Evolutionary conservation across 2,888 invertebrate genomes (phyloP).

Genomic region (Ochropacha duplaris): DNA sequence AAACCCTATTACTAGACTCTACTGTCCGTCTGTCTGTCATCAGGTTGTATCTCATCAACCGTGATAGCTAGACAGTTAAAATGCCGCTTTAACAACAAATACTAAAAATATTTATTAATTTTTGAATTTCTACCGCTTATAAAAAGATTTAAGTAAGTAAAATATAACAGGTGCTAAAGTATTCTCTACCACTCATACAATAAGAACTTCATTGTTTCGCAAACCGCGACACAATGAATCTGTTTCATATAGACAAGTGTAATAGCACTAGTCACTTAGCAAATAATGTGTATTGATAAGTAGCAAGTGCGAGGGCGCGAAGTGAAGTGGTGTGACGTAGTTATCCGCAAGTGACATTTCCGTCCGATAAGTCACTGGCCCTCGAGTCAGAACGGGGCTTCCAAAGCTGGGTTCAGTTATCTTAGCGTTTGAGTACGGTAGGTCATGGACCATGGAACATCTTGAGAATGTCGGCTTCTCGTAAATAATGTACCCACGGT

Average conservation of each 20-base stretch:
- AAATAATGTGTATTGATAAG: conserved; percentile 43
- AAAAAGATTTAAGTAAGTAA: too few relatives aligned
- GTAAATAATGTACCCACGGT: too few relatives aligned
- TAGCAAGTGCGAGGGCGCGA: conserved; percentile 49
- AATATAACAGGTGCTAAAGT: too few relatives aligned
- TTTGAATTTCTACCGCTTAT: too few relatives aligned
- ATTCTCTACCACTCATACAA: background rate
- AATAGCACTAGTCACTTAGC: conserved; percentile 23
- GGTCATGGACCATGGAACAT: background rate
- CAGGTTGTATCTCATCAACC: too few relatives aligned
- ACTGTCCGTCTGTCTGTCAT: too few relatives aligned
- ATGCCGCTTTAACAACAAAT: too few relatives aligned
- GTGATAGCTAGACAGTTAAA: too few relatives aligned
- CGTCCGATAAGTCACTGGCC: conserved; percentile 58
- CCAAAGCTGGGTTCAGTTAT: background rate
- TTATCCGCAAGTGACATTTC: conserved; percentile 71
- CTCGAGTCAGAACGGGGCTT: background rate
- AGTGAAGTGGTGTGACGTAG: conserved; percentile 32
- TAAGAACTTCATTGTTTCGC: background rate
- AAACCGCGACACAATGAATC: conserved; percentile 13
- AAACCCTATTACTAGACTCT: too few relatives aligned
- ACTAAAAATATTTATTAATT: too few relatives aligned
- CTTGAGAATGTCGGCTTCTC: background rate
- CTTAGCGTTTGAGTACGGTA: background rate
- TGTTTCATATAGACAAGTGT: conserved; percentile 10